phyloP scores from a whole-genome alignment of 2,113 vertebrate genomes.

The Jacana jacana region DNA sequence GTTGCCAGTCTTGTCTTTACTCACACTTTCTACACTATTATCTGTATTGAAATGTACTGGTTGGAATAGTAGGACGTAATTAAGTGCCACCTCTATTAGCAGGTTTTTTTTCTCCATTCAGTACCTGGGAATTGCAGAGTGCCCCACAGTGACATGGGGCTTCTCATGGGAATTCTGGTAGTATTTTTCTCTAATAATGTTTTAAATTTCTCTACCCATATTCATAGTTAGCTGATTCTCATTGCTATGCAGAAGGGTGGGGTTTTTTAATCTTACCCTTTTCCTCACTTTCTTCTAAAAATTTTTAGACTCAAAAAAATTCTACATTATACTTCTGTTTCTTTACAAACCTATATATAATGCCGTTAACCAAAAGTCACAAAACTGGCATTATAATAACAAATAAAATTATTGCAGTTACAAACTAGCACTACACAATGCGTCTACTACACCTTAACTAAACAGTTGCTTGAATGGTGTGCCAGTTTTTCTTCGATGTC shows the following conservation, averaged over 20 bases:
- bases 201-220: background rate
- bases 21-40: accelerated
- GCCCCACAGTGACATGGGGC: background rate
- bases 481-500: background rate
- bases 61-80: background rate
- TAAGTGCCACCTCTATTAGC: background rate
- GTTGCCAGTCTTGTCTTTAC: background rate
- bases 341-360: background rate
- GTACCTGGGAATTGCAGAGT: background rate
- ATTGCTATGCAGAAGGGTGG: background rate
- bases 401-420: background rate
- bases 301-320: background rate
- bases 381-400: background rate
- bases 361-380: background rate
- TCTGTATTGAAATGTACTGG: background rate
- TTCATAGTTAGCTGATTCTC: background rate
- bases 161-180: background rate
- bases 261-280: background rate
- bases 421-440: background rate
- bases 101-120: background rate
- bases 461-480: background rate
- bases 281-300: background rate
- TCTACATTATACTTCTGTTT: background rate
- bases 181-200: background rate
- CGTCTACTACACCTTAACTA: background rate